A percentile compares a stretch with the other conserved stretches of the same genome.
phyloP scores from a whole-genome alignment of 2,113 vertebrate genomes.

The Sorex fumeus region DNA sequence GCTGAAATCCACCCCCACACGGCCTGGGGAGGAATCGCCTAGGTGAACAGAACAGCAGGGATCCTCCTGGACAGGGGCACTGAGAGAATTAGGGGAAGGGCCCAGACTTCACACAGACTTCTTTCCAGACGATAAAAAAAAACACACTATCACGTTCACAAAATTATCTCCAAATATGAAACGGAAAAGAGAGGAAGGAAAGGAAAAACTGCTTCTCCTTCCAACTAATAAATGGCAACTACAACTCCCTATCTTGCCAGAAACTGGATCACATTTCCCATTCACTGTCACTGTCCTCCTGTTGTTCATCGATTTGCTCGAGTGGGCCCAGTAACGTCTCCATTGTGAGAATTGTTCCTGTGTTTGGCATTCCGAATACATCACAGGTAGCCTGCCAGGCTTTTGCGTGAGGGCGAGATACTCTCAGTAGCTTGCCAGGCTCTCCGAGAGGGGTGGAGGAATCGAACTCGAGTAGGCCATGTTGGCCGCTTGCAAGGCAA shows the following conservation, averaged over 20 bases:
- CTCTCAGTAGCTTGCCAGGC: no score
- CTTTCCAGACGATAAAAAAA: background rate
- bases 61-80: background rate
- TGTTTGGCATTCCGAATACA: no score
- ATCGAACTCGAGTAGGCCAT: no score
- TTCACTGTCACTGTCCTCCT: no score
- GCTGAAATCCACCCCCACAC: background rate
- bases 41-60: background rate
- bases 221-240: background rate
- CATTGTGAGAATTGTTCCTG: no score
- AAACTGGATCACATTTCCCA: background rate
- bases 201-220: background rate
- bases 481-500: no score
- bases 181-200: background rate
- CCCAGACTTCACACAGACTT: slow-evolving; percentile 4
- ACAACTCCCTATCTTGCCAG: no score
- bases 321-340: no score
- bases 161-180: slow-evolving; percentile 49
- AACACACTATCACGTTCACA: background rate
- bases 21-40: background rate
- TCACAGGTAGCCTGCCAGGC: no score
- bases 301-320: no score
- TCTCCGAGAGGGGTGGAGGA: no score
- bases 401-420: no score
- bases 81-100: slow-evolving; percentile 18